These are phyloP conservation scores for Mustela lutreola DNA, from an alignment of 2,113 vertebrate species.

Conservation along the genomic window DNA sequence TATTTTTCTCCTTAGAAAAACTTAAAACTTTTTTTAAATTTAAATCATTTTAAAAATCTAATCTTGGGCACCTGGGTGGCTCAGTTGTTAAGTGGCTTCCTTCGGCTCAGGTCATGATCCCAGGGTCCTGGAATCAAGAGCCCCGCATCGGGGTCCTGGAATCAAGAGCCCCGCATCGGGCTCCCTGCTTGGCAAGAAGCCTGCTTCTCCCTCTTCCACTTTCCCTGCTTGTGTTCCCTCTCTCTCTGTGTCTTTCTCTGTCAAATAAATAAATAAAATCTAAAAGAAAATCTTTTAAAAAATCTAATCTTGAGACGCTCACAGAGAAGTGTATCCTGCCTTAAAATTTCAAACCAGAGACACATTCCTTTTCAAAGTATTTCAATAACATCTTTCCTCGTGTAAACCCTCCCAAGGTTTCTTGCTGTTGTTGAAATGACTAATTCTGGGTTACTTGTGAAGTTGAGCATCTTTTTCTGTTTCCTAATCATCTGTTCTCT, in stretches of 20 bases:
- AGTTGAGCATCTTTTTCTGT: not conserved
- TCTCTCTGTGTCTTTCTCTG: no score
- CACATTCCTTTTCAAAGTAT: not conserved
- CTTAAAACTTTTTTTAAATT: no score
- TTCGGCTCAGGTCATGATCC: no score
- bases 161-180: no score
- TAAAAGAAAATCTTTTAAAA: not conserved
- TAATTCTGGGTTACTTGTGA: not conserved
- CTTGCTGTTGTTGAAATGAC: not conserved
- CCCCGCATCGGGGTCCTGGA: no score
- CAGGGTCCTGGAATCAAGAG: no score
- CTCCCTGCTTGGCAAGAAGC: no score
- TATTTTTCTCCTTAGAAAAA: not conserved
- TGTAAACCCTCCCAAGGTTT: not conserved
- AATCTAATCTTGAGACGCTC: not conserved
- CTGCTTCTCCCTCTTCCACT: no score
- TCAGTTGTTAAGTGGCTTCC: no score
- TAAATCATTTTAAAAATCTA: not conserved
- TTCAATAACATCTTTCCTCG: not conserved
- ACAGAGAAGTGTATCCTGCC: not conserved
- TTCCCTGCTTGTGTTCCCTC: no score
- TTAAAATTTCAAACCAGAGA: constrained; percentile 25
- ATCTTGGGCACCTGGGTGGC: no score
- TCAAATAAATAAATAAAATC: no score
- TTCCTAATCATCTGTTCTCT: not conserved